Evolutionary conservation across 1,140 invertebrate species (phyloP).

Genomic region (Pseudoatta argentina): DNA sequence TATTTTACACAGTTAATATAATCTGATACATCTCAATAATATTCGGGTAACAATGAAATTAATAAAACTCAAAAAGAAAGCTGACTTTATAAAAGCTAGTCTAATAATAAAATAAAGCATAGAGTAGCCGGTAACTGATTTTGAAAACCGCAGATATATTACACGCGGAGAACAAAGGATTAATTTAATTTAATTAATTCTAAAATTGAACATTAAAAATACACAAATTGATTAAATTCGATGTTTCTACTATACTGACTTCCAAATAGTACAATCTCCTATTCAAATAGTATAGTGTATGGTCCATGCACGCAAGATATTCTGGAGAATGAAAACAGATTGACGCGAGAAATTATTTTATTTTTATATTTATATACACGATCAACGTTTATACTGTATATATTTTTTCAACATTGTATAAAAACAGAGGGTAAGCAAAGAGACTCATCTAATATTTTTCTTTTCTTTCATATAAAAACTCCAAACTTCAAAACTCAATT

Average conservation of each 20-base stretch:
- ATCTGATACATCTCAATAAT: background rate
- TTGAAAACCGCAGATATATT: background rate
- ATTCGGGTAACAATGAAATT: background rate
- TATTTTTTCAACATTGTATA: background rate
- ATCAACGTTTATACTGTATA: background rate
- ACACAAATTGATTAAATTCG: slow-evolving; percentile 21
- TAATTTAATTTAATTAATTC: slow-evolving; percentile 30
- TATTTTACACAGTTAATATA: background rate
- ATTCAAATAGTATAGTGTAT: slow-evolving; percentile 6
- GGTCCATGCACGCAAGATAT: background rate
- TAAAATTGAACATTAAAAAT: slow-evolving; percentile 25
- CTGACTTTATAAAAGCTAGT: background rate
- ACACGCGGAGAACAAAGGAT: slow-evolving; percentile 5
- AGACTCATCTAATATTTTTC: background rate
- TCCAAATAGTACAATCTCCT: no score
- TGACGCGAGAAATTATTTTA: slow-evolving; percentile 1
- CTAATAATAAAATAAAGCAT: background rate
- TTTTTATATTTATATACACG: background rate
- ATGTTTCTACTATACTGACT: background rate
- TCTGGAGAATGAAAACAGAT: background rate
- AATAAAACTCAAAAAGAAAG: slow-evolving; percentile 2
- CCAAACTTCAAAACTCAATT: background rate
- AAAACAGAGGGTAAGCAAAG: background rate
- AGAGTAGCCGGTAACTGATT: background rate
- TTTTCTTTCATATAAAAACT: background rate